A percentile compares a stretch with the other conserved stretches of the same genome.
Conservation (phyloP, 2,113 vertebrate genomes). For the Vimba vimba region DNA sequence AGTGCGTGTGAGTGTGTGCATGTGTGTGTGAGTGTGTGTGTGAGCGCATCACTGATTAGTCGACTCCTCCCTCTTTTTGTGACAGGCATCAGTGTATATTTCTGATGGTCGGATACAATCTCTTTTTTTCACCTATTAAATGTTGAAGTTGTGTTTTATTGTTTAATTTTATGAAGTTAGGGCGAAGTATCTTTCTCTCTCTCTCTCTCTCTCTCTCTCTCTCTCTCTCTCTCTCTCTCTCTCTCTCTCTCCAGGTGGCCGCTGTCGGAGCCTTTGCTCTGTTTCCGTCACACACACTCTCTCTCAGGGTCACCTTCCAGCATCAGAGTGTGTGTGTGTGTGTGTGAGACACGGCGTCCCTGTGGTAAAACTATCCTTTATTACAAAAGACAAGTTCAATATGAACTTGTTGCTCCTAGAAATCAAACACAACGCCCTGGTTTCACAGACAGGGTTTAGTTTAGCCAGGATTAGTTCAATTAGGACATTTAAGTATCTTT, state of each 20-base stretch:
- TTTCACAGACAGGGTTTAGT: too few species aligned
- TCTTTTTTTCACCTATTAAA: too few species aligned
- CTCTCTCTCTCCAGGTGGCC: constrained; percentile 45
- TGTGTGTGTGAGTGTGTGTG: too few species aligned
- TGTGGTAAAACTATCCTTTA: constrained; percentile 39
- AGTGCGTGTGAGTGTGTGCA: too few species aligned
- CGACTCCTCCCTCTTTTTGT: too few species aligned
- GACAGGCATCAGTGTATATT: too few species aligned
- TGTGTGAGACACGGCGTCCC: not conserved
- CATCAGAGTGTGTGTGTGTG: not conserved
- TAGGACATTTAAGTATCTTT: too few species aligned
- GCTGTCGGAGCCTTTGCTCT: constrained; percentile 34
- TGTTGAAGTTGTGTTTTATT: too few species aligned
- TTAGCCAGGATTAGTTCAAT: too few species aligned
- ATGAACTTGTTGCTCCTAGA: not conserved
- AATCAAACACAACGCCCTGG: not conserved
- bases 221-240: not conserved
- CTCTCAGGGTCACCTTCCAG: constrained; percentile 52
- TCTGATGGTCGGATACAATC: too few species aligned
- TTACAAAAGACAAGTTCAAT: not conserved
- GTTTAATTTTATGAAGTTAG: too few species aligned
- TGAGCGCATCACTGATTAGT: too few species aligned
- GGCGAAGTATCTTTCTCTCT: not conserved
- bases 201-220: constrained; percentile 17
- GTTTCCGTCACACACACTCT: constrained; percentile 36